These are phyloP conservation scores for Clanis bilineata DNA, from an alignment of 2,888 invertebrate species.

Conservation along the genomic window DNA sequence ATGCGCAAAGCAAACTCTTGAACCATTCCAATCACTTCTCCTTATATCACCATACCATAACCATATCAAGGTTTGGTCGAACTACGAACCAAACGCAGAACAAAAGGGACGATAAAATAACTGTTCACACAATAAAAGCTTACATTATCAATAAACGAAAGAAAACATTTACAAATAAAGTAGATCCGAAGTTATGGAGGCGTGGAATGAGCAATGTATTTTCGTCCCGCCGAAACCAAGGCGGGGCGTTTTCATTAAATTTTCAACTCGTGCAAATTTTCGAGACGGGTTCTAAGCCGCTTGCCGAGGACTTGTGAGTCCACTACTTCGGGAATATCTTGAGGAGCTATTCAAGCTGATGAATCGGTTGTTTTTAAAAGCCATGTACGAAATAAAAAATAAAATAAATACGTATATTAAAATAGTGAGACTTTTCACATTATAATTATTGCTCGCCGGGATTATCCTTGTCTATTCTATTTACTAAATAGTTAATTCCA, in stretches of 20 bases:
- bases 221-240: constrained; percentile 4
- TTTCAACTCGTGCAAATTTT: constrained; percentile 63
- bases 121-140: background rate
- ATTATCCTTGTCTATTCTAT: too few relatives aligned
- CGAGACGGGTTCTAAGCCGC: constrained; percentile 52
- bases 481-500: too few relatives aligned
- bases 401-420: background rate
- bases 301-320: constrained; percentile 44
- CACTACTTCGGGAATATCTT: constrained; percentile 16
- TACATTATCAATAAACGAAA: background rate
- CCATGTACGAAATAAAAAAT: too few relatives aligned
- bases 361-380: background rate
- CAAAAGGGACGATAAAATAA: background rate
- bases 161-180: background rate
- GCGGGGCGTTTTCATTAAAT: constrained; percentile 59
- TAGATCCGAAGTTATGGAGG: background rate
- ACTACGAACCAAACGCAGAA: background rate
- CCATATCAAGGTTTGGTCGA: background rate
- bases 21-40: too few relatives aligned
- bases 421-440: too few relatives aligned
- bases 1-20: too few relatives aligned
- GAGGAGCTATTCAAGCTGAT: background rate
- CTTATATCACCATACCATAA: too few relatives aligned
- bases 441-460: too few relatives aligned
- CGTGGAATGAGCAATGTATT: constrained; percentile 1